phyloP scores from a whole-genome alignment of 2,113 vertebrate genomes.

The Ciconia maguari region DNA sequence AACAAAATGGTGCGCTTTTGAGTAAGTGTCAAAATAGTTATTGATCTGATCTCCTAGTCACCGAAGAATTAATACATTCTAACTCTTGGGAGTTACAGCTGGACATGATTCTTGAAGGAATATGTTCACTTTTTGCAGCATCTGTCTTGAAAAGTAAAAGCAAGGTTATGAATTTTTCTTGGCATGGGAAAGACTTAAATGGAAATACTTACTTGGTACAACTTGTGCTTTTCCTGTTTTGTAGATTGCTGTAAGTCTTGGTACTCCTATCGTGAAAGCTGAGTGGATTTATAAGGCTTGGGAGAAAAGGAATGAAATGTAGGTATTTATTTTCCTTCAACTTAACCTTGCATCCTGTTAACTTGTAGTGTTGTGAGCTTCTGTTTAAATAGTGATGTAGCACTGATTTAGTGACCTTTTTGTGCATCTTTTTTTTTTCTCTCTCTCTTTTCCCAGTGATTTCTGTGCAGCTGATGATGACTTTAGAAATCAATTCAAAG shows the following conservation, averaged over 20 bases:
- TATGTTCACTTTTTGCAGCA: not conserved
- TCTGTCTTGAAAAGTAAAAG: not conserved
- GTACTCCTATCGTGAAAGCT: constrained; percentile 91
- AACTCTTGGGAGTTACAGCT: not conserved
- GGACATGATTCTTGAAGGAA: not conserved
- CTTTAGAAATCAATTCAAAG: constrained; percentile 92
- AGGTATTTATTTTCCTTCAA: constrained; percentile 52
- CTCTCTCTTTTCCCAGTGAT: constrained; percentile 59
- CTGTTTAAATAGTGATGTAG: not conserved
- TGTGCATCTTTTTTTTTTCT: not conserved
- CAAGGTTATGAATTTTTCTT: not conserved
- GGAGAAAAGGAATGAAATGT: constrained; percentile 90
- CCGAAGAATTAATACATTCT: not conserved
- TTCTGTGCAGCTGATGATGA: constrained; percentile 86
- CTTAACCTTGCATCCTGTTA: not conserved
- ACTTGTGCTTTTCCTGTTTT: constrained; percentile 7
- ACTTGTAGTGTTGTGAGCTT: not conserved
- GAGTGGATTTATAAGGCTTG: constrained; percentile 93
- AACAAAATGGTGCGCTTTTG: not conserved
- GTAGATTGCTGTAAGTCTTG: constrained; percentile 94
- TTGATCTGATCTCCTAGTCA: not conserved
- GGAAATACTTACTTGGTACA: not conserved
- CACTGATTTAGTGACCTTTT: not conserved
- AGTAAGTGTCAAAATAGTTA: not conserved
- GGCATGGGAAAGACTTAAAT: not conserved